Base-by-base conservation (phyloP, 1,140 invertebrate species). In the Harpegnathos saltator region DNA sequence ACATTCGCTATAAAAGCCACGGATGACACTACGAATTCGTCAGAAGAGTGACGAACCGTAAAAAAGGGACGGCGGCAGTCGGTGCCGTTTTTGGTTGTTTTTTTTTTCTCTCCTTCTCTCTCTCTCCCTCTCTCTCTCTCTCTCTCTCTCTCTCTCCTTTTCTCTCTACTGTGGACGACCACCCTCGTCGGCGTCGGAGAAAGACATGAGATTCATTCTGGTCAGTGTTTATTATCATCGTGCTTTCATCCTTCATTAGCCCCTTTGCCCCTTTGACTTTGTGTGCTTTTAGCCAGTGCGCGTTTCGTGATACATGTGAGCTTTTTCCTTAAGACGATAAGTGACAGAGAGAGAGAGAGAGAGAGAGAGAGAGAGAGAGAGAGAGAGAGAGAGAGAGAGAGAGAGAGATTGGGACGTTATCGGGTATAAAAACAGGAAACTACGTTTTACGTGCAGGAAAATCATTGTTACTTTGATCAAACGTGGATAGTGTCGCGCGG, bases 1-100 rank as follows among this genome's bases (percentile, higher is more conserved):
- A 44, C 73, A 78, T 71, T 85, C 61, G 80, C 90, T 92, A 92
- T 92, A 92, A 90, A 92, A 92, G 91, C 85, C 52, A 29, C 72
- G 83, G 68, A 66, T 78, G 85, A 86, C 80, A 85, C 72, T 63
- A 83, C 22, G 52, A 86, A 90, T 87, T 91, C 80, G 82, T 85
- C 91, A 92, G 90, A 92, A 83, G 63, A 89, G 89, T 88, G 86
- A 88, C 86, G 74, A 88, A 77, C 86, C 77, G 84, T 84, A 85
- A 83, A 87, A 85, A 82, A 89, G 73, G 82, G 65, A 75, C 89
- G 82, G 85, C 89, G 24, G 85, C 89, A 19, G 69, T 74, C 50
- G 54, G 68, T 74, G 85, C 80, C 85, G 74, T 83, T 82, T 9
- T 44, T 44, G 38, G 38, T 44, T 44, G 4, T 44, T 1, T 44